Percentiles rank a stretch among this genome's conserved stretches.
These are phyloP conservation scores for Anisognathus igniventris DNA, from an alignment of 2,797 vertebrate genomes.

Conservation along the genomic window DNA sequence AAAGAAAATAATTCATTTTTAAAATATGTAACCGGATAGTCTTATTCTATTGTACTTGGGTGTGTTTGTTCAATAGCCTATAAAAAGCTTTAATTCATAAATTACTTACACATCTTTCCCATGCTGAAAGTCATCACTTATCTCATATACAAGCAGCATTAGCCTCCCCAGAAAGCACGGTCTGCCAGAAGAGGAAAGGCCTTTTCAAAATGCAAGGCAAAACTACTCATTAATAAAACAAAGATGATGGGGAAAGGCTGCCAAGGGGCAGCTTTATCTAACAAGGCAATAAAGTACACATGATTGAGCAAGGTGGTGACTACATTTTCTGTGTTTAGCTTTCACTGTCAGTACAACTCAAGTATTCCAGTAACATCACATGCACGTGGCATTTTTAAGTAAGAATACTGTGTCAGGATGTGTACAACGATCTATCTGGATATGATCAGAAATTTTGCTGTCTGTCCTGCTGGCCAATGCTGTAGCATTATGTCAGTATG, in stretches of 20 bases:
- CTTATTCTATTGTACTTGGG: neutral
- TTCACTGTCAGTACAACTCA: neutral
- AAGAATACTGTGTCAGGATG: neutral
- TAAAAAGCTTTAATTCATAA: conserved; percentile 34
- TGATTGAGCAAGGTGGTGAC: conserved; percentile 33
- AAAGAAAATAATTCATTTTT: neutral
- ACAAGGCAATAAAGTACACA: conserved; percentile 37
- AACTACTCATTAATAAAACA: conserved; percentile 65
- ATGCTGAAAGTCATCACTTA: conserved; percentile 7
- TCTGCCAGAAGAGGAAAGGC: conserved; percentile 42
- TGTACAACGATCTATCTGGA: neutral
- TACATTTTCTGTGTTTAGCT: neutral
- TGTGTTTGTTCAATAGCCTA: neutral
- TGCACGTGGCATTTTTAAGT: neutral
- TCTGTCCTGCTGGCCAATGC: neutral
- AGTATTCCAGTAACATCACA: neutral
- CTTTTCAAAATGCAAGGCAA: conserved; percentile 42
- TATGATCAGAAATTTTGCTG: neutral
- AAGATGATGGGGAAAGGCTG: conserved; percentile 37
- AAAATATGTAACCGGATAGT: neutral
- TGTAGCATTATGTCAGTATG: neutral
- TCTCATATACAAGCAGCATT: neutral
- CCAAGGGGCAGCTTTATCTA: conserved; percentile 59
- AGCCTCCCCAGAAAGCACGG: neutral
- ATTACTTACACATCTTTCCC: conserved; percentile 27